phyloP scores from a whole-genome alignment of 2,797 vertebrate genomes.

The Sebastes alutus region DNA sequence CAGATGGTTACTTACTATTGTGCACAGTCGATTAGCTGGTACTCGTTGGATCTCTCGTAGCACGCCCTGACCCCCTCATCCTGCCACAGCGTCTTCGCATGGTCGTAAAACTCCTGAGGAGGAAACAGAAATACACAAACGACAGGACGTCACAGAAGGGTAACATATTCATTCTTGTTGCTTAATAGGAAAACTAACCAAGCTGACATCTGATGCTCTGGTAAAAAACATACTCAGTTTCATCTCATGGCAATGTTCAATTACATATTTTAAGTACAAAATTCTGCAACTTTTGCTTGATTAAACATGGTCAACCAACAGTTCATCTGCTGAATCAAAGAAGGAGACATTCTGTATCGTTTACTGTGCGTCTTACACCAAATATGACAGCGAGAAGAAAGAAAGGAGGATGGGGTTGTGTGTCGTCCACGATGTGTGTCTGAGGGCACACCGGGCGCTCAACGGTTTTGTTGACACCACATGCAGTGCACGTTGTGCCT shows the following conservation, averaged over 20 bases:
- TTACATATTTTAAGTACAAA: neutral
- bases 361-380: neutral
- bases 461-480: conserved; percentile 64
- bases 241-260: neutral
- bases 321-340: neutral
- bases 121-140: neutral
- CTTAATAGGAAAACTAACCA: neutral
- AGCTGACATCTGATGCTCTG: neutral
- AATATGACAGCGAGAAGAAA: conserved; percentile 1
- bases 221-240: neutral
- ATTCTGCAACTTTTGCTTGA: neutral
- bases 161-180: neutral
- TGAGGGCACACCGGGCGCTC: conserved; percentile 34
- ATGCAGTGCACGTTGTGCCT: conserved; percentile 40
- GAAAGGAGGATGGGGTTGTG: conserved; percentile 15
- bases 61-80: conserved; percentile 95
- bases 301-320: neutral
- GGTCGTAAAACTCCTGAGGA: conserved; percentile 93
- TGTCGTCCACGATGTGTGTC: conserved; percentile 18
- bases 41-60: conserved; percentile 97
- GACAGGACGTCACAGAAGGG: neutral
- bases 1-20: conserved; percentile 91
- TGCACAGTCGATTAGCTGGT: conserved; percentile 97
- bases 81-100: conserved; percentile 95
- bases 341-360: neutral